Percentiles rank a stretch among this genome's conserved stretches.
Evolutionary conservation across 2,888 invertebrate species (phyloP).

Genomic region (Spodoptera littoralis): DNA sequence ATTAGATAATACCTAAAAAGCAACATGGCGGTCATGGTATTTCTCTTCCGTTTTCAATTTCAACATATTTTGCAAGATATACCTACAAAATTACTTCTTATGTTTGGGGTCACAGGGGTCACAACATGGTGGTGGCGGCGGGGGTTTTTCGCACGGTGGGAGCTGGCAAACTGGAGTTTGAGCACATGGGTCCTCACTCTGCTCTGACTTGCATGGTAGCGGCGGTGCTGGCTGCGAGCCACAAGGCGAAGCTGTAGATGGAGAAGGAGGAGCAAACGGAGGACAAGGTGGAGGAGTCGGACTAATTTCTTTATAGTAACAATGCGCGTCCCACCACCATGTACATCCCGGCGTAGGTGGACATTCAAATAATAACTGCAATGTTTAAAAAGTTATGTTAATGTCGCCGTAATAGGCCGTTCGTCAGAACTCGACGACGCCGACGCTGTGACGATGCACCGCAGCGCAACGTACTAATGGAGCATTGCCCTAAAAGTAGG

Average conservation of each 20-base stretch:
- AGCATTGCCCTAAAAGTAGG: too few species aligned
- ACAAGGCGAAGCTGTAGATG: constrained; percentile 3
- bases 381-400: constrained; percentile 7
- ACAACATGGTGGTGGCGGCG: neutral
- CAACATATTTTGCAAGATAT: too few species aligned
- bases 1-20: too few species aligned
- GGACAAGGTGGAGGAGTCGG: constrained; percentile 11
- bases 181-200: neutral
- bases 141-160: neutral
- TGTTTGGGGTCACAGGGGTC: constrained; percentile 2
- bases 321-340: constrained; percentile 84
- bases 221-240: constrained; percentile 1
- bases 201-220: neutral
- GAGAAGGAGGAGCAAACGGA: constrained; percentile 9
- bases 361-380: constrained; percentile 67
- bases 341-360: constrained; percentile 75
- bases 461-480: too few species aligned
- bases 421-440: too few species aligned
- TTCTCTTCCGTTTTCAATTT: too few species aligned
- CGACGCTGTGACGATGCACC: too few species aligned
- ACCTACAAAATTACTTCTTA: too few species aligned
- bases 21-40: too few species aligned
- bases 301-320: constrained; percentile 67
- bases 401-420: too few species aligned
- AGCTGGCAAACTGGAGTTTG: neutral